Evolutionary conservation across 1,140 invertebrate species (phyloP).

Genomic region (Caenorhabditis brenneri): DNA sequence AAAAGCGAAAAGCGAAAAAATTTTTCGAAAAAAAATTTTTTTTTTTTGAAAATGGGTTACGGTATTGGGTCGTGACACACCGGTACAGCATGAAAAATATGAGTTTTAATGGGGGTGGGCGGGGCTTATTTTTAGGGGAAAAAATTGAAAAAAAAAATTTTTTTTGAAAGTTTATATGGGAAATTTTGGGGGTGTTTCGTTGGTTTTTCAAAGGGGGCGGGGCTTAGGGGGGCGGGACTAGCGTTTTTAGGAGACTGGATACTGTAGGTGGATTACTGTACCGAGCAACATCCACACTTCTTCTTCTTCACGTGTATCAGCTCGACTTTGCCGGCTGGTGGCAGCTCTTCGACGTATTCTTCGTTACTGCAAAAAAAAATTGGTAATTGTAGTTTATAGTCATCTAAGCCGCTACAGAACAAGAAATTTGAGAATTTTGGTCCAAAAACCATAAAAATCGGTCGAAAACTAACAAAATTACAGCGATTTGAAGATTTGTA

Average conservation of each 20-base stretch:
- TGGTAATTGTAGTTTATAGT: neutral
- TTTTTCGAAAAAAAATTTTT: no score
- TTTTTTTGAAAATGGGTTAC: no score
- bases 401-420: no score
- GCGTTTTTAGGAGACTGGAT: neutral
- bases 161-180: neutral
- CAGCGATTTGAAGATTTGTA: no score
- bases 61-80: neutral
- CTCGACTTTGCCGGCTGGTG: conserved; percentile 49
- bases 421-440: no score
- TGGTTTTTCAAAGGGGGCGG: neutral
- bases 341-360: conserved; percentile 40
- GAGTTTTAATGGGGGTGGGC: neutral
- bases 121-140: neutral
- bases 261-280: neutral
- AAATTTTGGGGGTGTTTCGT: neutral
- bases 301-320: conserved; percentile 50
- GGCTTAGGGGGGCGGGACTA: neutral
- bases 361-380: neutral
- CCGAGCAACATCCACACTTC: conserved; percentile 51
- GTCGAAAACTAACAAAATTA: no score
- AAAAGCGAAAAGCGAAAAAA: no score
- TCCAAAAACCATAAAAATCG: no score
- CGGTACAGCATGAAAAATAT: conserved; percentile 41
- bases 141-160: neutral